Percentiles rank a stretch among this genome's conserved stretches.
Conservation (phyloP, 1,140 invertebrate genomes). For the Anastrepha obliqua region DNA sequence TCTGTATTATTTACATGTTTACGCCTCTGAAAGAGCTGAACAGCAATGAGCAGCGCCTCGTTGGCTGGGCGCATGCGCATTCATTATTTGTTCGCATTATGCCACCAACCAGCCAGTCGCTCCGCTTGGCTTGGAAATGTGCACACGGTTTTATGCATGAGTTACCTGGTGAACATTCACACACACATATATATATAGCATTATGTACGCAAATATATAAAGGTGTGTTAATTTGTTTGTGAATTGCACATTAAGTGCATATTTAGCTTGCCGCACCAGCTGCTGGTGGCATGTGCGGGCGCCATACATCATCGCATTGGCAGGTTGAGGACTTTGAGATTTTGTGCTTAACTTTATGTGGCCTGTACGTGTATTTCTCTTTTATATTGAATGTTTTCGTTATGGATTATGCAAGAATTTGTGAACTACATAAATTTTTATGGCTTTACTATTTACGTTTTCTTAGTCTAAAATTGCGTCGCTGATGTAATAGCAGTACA, state of each 20-base stretch:
- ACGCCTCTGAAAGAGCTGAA: conserved; percentile 16
- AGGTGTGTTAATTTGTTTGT: conserved; percentile 7
- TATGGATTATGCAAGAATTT: background rate
- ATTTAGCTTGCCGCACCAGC: background rate
- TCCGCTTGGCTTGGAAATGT: background rate
- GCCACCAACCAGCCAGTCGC: conserved; percentile 13
- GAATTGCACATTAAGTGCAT: conserved; percentile 2
- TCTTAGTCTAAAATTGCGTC: background rate
- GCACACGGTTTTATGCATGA: background rate
- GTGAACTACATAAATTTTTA: background rate
- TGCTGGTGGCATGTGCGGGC: conserved; percentile 34
- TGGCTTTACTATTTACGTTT: too few species aligned
- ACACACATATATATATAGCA: background rate
- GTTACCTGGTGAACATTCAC: background rate
- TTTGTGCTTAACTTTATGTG: conserved; percentile 18
- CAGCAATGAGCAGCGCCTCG: background rate
- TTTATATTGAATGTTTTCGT: background rate
- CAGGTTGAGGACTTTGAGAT: conserved; percentile 32
- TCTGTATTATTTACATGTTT: conserved; percentile 21
- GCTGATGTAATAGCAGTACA: background rate
- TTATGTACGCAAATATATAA: background rate
- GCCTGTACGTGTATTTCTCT: background rate
- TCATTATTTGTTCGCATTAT: conserved; percentile 28
- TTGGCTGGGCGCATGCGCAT: conserved; percentile 42
- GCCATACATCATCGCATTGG: conserved; percentile 43